Base-by-base conservation (phyloP, 2,888 invertebrate genomes). In the Ichneumon xanthorius region DNA sequence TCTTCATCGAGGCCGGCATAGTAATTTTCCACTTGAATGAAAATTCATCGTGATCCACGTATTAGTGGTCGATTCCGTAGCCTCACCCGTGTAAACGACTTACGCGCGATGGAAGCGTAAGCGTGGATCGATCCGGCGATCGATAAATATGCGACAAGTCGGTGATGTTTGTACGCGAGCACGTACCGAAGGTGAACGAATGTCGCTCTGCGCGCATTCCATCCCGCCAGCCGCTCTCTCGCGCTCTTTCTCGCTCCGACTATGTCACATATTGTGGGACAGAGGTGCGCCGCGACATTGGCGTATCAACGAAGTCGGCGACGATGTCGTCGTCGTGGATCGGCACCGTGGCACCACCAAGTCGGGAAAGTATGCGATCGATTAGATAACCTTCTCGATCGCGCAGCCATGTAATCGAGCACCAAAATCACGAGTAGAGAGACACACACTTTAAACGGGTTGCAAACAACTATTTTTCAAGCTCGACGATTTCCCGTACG, bases 251-350 rank as follows among this genome's bases (percentile, higher is more conserved):
- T 58, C 37, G 50, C 77, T 58, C 68, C 16, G 61, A 63, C 79
- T 71, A 22, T 55, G 80, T 80, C 77, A 78, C 84, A 79, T 84
- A 77, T 67, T 80, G 67, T 40, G 58, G 79, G 79, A 79, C 84
- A 86, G 84, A 80, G 84, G 86, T 81, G 86, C 84, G 84, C 72
- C 82, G 50, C 77, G 84, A 85, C 86, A 86, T 79, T 86, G 86
- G 76, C 86, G 84, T 84, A 86, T 82, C 71, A 85, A 82, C 78
- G 79, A 72, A 65, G 0, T 67, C 73, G 61, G 81, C 61, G 80
- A 68, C 75, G 70, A 30, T 58, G 63, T 61, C 53, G 65, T 33
- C 80, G 55, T 78, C 82, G 58, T 55, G 37, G 19, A 82, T 68
- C 84, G 75, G 82, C 86, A 82, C 79, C 67, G 80, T 80, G 87